These are phyloP conservation scores for Progne subis DNA, from an alignment of 2,113 vertebrate species.

Conservation along the genomic window DNA sequence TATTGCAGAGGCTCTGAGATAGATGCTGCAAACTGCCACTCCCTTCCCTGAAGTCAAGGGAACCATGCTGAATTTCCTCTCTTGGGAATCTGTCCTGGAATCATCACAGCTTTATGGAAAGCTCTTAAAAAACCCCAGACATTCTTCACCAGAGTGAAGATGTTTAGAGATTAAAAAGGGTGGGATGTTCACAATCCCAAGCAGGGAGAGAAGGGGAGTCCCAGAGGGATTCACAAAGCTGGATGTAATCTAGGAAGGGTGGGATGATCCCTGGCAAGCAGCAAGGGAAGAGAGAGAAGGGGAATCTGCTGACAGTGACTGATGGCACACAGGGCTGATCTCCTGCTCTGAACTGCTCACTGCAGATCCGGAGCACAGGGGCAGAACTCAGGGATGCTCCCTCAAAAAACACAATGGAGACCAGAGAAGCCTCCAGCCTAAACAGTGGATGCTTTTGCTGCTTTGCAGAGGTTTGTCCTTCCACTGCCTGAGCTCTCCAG, in stretches of 20 bases:
- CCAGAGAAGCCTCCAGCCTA: not conserved
- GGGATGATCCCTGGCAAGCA: not conserved
- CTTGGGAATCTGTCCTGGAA: not conserved
- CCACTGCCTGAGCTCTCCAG: not conserved
- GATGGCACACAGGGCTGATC: not conserved
- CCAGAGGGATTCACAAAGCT: not conserved
- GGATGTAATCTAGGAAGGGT: not conserved
- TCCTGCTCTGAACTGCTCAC: not conserved
- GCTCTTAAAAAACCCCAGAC: not conserved
- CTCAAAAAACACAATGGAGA: accelerated
- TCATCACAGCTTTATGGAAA: not conserved
- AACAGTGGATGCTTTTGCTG: not conserved
- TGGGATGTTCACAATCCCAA: not conserved
- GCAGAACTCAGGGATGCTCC: not conserved
- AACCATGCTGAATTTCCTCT: not conserved
- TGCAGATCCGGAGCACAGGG: not conserved
- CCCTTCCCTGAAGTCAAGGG: not conserved
- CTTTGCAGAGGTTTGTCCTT: not conserved
- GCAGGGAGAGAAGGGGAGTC: not conserved
- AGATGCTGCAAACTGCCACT: not conserved
- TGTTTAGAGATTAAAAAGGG: not conserved
- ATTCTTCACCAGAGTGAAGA: not conserved
- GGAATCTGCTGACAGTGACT: not conserved
- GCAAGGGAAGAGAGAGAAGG: not conserved
- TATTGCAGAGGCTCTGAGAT: not conserved